These are phyloP conservation scores for Clunio marinus DNA, from an alignment of 2,888 invertebrate species.

Conservation along the genomic window DNA sequence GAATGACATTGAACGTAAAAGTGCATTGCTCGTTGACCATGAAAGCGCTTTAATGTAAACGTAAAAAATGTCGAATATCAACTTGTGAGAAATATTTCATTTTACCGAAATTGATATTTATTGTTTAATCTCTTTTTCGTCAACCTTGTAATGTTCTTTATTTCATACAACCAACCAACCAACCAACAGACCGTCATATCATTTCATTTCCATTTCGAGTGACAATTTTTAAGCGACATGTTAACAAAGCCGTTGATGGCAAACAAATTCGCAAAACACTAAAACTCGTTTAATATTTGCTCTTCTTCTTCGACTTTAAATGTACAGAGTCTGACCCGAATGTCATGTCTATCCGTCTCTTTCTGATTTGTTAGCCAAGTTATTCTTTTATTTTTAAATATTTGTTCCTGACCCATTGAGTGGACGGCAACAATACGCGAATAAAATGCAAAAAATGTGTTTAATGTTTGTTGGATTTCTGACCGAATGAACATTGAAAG, in stretches of 20 bases:
- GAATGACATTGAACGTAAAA: conserved; percentile 21
- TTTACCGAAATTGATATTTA: neutral
- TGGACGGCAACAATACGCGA: neutral
- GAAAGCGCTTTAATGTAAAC: neutral
- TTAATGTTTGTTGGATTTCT: too few relatives aligned
- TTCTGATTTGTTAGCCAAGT: neutral
- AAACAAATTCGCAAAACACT: conserved; percentile 30
- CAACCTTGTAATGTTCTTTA: too few relatives aligned
- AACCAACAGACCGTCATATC: conserved; percentile 1
- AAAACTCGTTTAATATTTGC: conserved; percentile 20
- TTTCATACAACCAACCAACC: too few relatives aligned
- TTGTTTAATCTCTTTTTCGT: too few relatives aligned
- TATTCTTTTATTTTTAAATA: neutral
- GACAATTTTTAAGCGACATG: conserved; percentile 10
- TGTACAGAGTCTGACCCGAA: neutral
- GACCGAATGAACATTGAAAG: neutral
- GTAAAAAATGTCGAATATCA: neutral
- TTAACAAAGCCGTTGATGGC: conserved; percentile 35
- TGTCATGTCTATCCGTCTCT: neutral
- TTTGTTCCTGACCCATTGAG: too few relatives aligned
- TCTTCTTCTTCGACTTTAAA: conserved; percentile 6
- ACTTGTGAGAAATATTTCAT: neutral
- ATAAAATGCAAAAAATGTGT: neutral
- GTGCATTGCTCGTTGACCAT: conserved; percentile 8
- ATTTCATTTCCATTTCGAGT: neutral